A percentile compares a stretch with the other conserved stretches of the same genome.
Conservation (phyloP, 2,797 vertebrate species). For the Lepilemur septentrionalis region DNA sequence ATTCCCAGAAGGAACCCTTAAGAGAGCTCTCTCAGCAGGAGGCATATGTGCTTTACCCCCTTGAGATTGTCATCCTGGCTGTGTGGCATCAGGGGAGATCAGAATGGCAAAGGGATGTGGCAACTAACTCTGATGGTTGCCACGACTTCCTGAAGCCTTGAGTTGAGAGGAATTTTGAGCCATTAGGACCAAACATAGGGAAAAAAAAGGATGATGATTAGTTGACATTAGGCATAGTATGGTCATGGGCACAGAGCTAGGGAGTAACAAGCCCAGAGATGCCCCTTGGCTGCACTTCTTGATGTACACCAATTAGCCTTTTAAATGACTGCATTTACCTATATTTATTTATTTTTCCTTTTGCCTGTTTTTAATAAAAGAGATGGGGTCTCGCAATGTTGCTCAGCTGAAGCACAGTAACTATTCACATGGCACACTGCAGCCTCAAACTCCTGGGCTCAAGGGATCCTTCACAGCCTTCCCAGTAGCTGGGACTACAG, state of each 20-base stretch:
- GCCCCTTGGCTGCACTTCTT: neutral
- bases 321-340: neutral
- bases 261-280: neutral
- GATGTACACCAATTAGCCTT: neutral
- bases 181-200: neutral
- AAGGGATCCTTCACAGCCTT: neutral
- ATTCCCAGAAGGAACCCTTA: neutral
- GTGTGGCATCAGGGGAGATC: neutral
- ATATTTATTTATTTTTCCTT: neutral
- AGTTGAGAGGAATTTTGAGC: neutral
- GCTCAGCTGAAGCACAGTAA: neutral
- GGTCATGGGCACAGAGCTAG: neutral
- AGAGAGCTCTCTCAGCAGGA: neutral
- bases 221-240: neutral
- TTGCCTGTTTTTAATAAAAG: neutral
- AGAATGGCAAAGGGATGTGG: neutral
- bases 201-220: neutral
- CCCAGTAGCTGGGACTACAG: neutral
- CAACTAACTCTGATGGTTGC: neutral
- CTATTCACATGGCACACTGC: neutral
- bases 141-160: neutral
- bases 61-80: neutral
- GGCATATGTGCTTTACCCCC: neutral
- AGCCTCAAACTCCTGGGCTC: neutral
- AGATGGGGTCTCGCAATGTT: neutral